Base-by-base conservation (phyloP, 2,113 vertebrate species). In the Thoracochromis brauschi region DNA sequence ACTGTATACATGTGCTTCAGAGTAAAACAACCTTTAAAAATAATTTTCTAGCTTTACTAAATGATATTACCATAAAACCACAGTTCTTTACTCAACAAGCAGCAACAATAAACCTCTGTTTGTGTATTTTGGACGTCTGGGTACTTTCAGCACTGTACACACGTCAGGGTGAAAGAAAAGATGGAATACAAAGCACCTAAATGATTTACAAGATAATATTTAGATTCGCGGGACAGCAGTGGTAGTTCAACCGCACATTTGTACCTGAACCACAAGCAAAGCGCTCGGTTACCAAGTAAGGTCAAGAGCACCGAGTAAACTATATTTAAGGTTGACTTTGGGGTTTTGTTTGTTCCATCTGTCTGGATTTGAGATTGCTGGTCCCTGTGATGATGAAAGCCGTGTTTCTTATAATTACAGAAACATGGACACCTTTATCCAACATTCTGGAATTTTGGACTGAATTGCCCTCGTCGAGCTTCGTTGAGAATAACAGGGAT, bases 211-310 rank as follows among this genome's bases (percentile, higher is more conserved):
- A 11, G 71, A 8, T 19, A 29, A 78, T 49, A 1, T 31, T 78
- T 78, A 31, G 42, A 49, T 49, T n/a, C 1, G 6, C 24, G 42
- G 71, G 2, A 49, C 26, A 12, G 71, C 45, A 49, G 16, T 31
- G 26, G 16, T 8, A 75, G 38, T 1, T 45, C 65, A 45, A 10
- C 38, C 2, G 7, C 7, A 68, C 19, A 0, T 40, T 14, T 13
- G 63, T 4, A 40, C 63, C 38, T 24, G 38, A 71, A 42, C 2
- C 2, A 42, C 65, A 45, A 45, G 38, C 38, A 16, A 73, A 7
- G 8, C 42, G 38, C 13, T 71, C 35, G n/a, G 35, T 14, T 21
- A 21, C 35, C 35, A 40, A 1, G n/a, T 68, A 5, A 14, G n/a
- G 38, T 68, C 63, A 9, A 40, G n/a, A 49, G 26, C 31, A 63